Percentiles rank a stretch among this genome's conserved stretches.
phyloP scores from a whole-genome alignment of 2,113 vertebrate species.

The Serilophus lunatus region DNA sequence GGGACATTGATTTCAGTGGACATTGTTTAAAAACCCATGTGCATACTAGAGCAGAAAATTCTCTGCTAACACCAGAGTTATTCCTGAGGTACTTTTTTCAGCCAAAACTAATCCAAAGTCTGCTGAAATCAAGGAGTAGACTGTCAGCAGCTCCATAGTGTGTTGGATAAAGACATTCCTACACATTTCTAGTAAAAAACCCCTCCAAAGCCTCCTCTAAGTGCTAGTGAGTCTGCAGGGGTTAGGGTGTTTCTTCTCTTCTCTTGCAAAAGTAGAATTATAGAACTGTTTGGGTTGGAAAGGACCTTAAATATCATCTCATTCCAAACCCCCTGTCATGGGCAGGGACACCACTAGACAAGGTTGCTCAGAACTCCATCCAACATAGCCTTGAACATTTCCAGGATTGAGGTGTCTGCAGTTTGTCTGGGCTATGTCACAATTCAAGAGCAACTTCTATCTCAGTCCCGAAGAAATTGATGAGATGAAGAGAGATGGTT shows the following conservation, averaged over 20 bases:
- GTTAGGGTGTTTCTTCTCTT: neutral
- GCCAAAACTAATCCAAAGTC: neutral
- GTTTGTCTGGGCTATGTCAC: neutral
- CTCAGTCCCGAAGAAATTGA: neutral
- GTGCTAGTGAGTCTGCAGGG: neutral
- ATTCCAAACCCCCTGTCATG: neutral
- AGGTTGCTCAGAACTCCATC: neutral
- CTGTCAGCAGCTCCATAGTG: neutral
- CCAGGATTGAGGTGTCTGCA: neutral
- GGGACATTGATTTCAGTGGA: neutral
- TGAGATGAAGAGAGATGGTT: neutral
- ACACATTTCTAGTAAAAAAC: neutral
- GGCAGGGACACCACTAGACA: accelerated
- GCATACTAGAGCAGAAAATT: constrained; percentile 23
- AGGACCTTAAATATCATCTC: neutral
- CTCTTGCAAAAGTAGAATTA: neutral
- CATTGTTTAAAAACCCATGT: neutral
- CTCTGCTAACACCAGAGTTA: neutral
- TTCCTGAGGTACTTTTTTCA: neutral
- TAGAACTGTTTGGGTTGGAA: neutral
- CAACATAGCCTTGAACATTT: neutral
- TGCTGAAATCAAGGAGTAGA: neutral
- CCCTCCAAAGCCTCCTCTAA: neutral
- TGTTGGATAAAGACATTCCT: neutral
- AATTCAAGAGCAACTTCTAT: neutral